Evolutionary conservation across 2,113 vertebrate species (phyloP), one percentile per base, ranked within the genome.

Genomic region (Xenopus borealis): DNA sequence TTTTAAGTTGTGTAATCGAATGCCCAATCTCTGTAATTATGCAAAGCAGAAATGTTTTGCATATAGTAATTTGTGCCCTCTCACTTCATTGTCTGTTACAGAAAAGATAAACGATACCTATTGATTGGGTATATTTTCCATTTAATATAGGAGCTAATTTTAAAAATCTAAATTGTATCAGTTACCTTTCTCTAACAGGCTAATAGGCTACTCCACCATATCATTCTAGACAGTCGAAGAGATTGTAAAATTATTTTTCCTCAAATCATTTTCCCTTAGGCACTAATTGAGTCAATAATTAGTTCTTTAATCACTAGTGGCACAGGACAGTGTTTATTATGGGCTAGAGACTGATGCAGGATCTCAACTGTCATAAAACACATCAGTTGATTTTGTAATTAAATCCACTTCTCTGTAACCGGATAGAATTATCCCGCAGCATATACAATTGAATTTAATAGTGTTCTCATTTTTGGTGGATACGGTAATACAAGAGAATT

Each of bases 271-370:
- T 23, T 61, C 14, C 18, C 19, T 12, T 8, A 20, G 13, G 58
- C 58, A 61, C 18, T 61, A 61, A 20, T 61, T 16, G 58, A 61
- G 58, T 61, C 18, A 61, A 20, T 61, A 61, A 61, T 61, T 11
- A 61, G 18, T 61, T 61, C 18, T 61, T 55, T 61, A 61, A 61
- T 61, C 58, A 61, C 18, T 61, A 61, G 10, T 61, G 58, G 20
- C 20, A 61, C 14, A 23, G 58, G 58, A 61, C 18, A 55, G 2
- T 55, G 17, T 55, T 55, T 55, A 27, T 23, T 61, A 61, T 20
- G 58, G 19, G 18, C 19, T 23, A 12, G 18, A 61, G 58, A 61
- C 58, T 20, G 58, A 61, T 61, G 58, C 20, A 61, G 19, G 58
- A 61, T 50, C 47, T 50, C 14, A 16, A 16, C 53, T 55, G 53